Conservation (phyloP, 2,888 invertebrate species). For the Nematopogon swammerdamellus region DNA sequence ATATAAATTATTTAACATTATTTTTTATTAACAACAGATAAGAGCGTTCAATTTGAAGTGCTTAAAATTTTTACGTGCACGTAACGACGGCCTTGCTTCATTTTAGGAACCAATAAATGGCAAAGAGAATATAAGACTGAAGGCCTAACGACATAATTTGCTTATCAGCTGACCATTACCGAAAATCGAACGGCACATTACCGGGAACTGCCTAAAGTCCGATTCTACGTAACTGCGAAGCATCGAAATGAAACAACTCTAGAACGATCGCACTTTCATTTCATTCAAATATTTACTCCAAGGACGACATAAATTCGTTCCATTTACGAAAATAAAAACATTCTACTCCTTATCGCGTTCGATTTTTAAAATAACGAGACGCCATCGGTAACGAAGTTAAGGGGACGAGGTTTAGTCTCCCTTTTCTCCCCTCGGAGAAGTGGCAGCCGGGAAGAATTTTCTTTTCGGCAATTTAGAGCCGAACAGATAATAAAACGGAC, state of each 20-base stretch:
- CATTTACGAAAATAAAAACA: conserved; percentile 53
- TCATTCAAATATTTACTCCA: conserved; percentile 45
- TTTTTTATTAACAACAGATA: too few relatives aligned
- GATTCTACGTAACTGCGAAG: conserved; percentile 26
- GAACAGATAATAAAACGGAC: conserved; percentile 58
- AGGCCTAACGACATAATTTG: conserved; percentile 50
- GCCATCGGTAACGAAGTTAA: conserved; percentile 46
- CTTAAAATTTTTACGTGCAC: too few relatives aligned
- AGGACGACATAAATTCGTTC: conserved; percentile 46
- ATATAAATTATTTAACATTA: too few relatives aligned
- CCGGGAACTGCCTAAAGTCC: conserved; percentile 47
- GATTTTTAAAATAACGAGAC: conserved; percentile 52
- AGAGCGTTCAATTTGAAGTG: too few relatives aligned
- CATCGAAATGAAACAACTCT: conserved; percentile 44
- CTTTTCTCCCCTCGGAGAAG: conserved; percentile 36
- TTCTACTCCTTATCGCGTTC: conserved; percentile 51
- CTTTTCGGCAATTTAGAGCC: conserved; percentile 55
- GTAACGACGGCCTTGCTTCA: too few relatives aligned
- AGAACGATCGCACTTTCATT: conserved; percentile 32
- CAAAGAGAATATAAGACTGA: conserved; percentile 7
- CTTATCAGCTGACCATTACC: conserved; percentile 57
- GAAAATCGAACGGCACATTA: conserved; percentile 54
- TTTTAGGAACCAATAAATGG: conserved; percentile 7
- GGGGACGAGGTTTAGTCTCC: conserved; percentile 45
- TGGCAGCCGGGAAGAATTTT: conserved; percentile 24